Base-by-base conservation (phyloP, 2,888 invertebrate species). In the Tetropium fuscum region DNA sequence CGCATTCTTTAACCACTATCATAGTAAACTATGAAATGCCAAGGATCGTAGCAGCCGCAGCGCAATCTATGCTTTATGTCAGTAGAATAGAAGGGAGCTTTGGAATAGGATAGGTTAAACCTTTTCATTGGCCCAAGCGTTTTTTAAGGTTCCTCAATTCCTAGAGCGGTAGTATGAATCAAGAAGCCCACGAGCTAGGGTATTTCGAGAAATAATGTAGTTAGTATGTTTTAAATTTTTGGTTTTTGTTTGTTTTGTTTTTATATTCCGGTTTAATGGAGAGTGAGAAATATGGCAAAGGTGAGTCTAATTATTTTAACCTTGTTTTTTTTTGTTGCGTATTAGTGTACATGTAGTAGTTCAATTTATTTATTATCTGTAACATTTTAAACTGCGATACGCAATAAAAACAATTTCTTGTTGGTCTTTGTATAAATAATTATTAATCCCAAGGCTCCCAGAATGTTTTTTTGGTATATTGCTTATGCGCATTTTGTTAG, bases 131-230 rank as follows among this genome's bases (percentile, higher is more conserved):
- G 79, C 74, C 75, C 75, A 73, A 69, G 73, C 70, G 69, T 75
- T 77, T 77, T 77, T 78, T 75, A 76, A 77, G 77, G 75, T 76
- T 75, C 72, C 73, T 74, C 71, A 72, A 70, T 71, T 73, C 69
- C 70, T 73, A 74, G 74, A 73, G 74, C 74, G 70, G 68, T 75
- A 76, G 76, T 75, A 69, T 71, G 71, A 60, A 70, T 72, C 72
- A 70, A 74, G 73, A 72, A 72, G 75, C 70, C 74, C 71, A 70
- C 69, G 74, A 67, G 74, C 66, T 68, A 69, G 74, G 72, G 70
- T 68, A 66, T 61, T 56, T 61, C 44, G 58, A n/a, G n/a, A 54
- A 56, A 66, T 59, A 53, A 61, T 58, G 60, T 64, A 66, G 58
- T 64, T 59, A 51, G 51, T 38, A 51, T 51, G 51, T 40, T 40